These are phyloP conservation scores for Mesoligia furuncula DNA, from an alignment of 2,888 invertebrate species.

Conservation along the genomic window DNA sequence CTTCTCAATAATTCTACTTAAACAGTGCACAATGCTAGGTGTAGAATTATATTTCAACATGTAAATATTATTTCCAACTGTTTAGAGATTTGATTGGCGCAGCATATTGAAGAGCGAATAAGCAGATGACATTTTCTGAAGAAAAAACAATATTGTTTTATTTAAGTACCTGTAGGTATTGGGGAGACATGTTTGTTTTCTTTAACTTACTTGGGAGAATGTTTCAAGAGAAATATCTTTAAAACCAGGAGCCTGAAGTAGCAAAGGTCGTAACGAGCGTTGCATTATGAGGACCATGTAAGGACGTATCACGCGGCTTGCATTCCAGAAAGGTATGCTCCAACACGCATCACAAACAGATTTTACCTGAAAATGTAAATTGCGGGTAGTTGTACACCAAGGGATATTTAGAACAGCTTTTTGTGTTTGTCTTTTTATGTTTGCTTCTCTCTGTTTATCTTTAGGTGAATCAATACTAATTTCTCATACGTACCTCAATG, in stretches of 20 bases:
- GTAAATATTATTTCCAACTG: no score
- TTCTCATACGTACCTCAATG: conserved; percentile 53
- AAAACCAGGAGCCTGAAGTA: conserved; percentile 78
- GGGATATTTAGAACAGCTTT: no score
- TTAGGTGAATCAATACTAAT: not conserved
- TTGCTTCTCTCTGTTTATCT: not conserved
- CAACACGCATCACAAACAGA: conserved; percentile 79
- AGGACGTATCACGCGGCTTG: conserved; percentile 74
- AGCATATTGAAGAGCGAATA: conserved; percentile 48
- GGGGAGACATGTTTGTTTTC: not conserved
- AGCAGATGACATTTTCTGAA: conserved; percentile 47
- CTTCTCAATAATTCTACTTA: not conserved
- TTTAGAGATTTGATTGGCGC: conserved; percentile 11
- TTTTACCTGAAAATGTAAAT: conserved; percentile 65
- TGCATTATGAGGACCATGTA: conserved; percentile 83
- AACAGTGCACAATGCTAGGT: no score
- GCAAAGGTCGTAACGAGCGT: conserved; percentile 75
- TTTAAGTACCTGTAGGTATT: no score
- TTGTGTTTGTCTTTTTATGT: not conserved
- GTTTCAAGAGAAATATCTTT: conserved; percentile 80
- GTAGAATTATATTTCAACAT: not conserved
- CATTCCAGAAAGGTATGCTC: conserved; percentile 80
- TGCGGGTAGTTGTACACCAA: not conserved
- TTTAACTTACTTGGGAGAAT: conserved; percentile 78
- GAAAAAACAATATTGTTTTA: not conserved